Conservation (phyloP, 2,888 invertebrate species). For the Spodoptera littoralis region DNA sequence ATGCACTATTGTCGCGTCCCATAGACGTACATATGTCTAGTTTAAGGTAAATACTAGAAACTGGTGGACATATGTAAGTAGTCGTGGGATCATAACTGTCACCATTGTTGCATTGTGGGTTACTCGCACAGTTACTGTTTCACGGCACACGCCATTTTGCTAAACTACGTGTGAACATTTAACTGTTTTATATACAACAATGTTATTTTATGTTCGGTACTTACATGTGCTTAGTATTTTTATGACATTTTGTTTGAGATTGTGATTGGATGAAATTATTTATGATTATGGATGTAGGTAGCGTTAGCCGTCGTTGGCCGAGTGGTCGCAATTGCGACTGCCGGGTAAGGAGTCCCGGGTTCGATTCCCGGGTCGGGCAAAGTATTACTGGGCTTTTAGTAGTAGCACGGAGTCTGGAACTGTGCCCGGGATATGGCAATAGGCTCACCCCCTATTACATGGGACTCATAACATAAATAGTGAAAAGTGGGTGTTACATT, state of each 20-base stretch:
- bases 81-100: slow-evolving; percentile 68
- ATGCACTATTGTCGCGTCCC: too few relatives aligned
- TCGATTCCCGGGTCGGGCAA: too few relatives aligned
- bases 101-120: slow-evolving; percentile 68
- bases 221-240: slow-evolving; percentile 31
- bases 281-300: slow-evolving; percentile 2
- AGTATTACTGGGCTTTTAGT: too few relatives aligned
- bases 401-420: too few relatives aligned
- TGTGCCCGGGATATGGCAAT: too few relatives aligned
- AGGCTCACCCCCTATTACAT: too few relatives aligned
- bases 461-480: too few relatives aligned
- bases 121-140: slow-evolving; percentile 64
- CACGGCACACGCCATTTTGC: slow-evolving; percentile 48
- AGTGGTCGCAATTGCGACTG: too few relatives aligned
- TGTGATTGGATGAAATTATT: slow-evolving; percentile 18
- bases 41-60: slow-evolving; percentile 60
- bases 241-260: slow-evolving; percentile 20
- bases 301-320: too few relatives aligned
- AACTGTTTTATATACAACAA: slow-evolving; percentile 42
- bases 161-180: slow-evolving; percentile 60
- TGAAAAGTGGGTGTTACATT: too few relatives aligned
- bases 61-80: slow-evolving; percentile 52
- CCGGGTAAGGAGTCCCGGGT: too few relatives aligned
- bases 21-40: slow-evolving; percentile 12
- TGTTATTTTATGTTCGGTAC: slow-evolving; percentile 15